phyloP scores from a whole-genome alignment of 2,888 invertebrate species.

The Tetrapedia diversipes region DNA sequence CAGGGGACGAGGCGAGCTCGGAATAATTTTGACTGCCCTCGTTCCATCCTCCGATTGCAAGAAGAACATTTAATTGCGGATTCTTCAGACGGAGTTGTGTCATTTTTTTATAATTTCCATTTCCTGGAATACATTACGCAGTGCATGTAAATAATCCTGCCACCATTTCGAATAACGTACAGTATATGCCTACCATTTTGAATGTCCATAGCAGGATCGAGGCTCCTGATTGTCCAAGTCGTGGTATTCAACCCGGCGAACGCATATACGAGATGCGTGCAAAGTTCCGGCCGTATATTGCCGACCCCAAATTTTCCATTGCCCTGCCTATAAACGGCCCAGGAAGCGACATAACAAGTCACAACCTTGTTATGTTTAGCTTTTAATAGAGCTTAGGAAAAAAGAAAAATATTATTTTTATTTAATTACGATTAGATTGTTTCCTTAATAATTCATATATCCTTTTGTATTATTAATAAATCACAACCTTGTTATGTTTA shows the following conservation, averaged over 20 bases:
- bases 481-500: slow-evolving; percentile 89
- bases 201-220: slow-evolving; percentile 91
- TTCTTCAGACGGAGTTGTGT: slow-evolving; percentile 87
- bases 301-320: slow-evolving; percentile 87
- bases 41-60: slow-evolving; percentile 96
- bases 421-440: neutral
- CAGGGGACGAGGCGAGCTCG: slow-evolving; percentile 86
- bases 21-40: slow-evolving; percentile 92
- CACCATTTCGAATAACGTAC: neutral
- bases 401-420: neutral
- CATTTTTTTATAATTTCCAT: slow-evolving; percentile 86
- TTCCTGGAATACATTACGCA: slow-evolving; percentile 68
- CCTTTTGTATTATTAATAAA: too few relatives aligned
- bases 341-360: slow-evolving; percentile 91
- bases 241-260: slow-evolving; percentile 90
- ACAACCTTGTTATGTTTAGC: slow-evolving; percentile 88
- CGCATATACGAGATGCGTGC: slow-evolving; percentile 92
- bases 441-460: neutral
- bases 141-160: slow-evolving; percentile 82
- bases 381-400: slow-evolving; percentile 37
- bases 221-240: slow-evolving; percentile 87
- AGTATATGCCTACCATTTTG: slow-evolving; percentile 85
- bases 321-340: slow-evolving; percentile 90
- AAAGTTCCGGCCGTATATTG: slow-evolving; percentile 89
- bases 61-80: slow-evolving; percentile 88